Evolutionary conservation across 1,140 invertebrate species (phyloP).

Genomic region (Microplitis demolitor): DNA sequence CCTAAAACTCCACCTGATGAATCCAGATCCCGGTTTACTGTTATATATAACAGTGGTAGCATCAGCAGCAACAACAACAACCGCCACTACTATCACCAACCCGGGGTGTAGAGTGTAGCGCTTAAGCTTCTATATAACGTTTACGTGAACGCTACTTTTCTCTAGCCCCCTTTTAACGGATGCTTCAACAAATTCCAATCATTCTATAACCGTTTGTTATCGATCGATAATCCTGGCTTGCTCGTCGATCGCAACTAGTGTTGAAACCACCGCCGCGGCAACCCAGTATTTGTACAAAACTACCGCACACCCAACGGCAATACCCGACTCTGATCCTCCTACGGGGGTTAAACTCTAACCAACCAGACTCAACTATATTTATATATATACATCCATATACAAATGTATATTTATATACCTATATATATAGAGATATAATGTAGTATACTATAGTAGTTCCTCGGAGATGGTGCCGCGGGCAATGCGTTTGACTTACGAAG

Average conservation of each 20-base stretch:
- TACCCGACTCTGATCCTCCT: neutral
- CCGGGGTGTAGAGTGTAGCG: neutral
- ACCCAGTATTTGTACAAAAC: neutral
- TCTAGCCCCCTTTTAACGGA: slow-evolving; percentile 3
- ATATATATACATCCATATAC: neutral
- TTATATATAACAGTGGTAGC: too few species aligned
- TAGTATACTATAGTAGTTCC: neutral
- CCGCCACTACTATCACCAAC: too few species aligned
- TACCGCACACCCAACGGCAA: neutral
- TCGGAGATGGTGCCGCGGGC: neutral
- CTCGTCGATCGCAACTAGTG: slow-evolving; percentile 5
- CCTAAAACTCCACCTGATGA: too few species aligned
- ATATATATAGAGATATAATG: neutral
- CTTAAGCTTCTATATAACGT: slow-evolving; percentile 1
- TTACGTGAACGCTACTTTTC: neutral
- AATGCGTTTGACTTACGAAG: neutral
- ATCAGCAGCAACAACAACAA: too few species aligned
- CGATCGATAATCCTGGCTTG: slow-evolving; percentile 8
- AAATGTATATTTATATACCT: neutral
- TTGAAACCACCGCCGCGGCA: neutral
- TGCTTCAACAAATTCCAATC: slow-evolving; percentile 20
- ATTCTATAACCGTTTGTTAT: slow-evolving; percentile 19
- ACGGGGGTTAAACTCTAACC: neutral
- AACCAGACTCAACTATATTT: too few species aligned
- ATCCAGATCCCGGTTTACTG: too few species aligned